Conservation (phyloP, 2,113 vertebrate species). For the Argyrosomus japonicus region DNA sequence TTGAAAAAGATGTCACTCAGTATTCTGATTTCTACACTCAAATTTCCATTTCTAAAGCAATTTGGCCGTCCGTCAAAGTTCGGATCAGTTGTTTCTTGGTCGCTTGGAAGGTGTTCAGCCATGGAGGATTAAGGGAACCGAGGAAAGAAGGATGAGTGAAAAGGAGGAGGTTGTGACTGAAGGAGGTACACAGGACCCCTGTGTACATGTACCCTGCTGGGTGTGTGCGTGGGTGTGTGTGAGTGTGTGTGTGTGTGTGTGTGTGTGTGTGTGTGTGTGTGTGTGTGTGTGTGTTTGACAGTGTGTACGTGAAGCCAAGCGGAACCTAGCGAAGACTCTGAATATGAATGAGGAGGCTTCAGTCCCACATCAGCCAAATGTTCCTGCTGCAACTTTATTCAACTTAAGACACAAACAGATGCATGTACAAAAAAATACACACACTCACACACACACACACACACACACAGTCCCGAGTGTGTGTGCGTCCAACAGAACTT, state of each 20-base stretch:
- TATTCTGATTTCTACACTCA: slow-evolving; percentile 26
- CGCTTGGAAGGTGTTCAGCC: slow-evolving; percentile 63
- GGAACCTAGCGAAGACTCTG: slow-evolving; percentile 63
- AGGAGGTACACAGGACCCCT: slow-evolving; percentile 50
- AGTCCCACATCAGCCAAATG: slow-evolving; percentile 71
- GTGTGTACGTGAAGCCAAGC: slow-evolving; percentile 58
- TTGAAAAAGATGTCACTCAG: slow-evolving; percentile 16
- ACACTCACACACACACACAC: slow-evolving; percentile 18
- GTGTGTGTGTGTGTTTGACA: slow-evolving; percentile 8
- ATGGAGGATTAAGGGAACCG: slow-evolving; percentile 70
- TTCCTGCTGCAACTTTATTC: slow-evolving; percentile 67
- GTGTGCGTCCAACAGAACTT: slow-evolving; percentile 59
- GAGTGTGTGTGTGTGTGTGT: not conserved
- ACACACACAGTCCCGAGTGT: slow-evolving; percentile 8
- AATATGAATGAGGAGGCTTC: slow-evolving; percentile 80
- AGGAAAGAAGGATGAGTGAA: slow-evolving; percentile 35
- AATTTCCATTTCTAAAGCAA: slow-evolving; percentile 59
- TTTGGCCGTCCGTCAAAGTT: slow-evolving; percentile 64
- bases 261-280: slow-evolving; percentile 5
- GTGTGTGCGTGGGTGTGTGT: slow-evolving; percentile 16
- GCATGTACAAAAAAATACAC: not conserved
- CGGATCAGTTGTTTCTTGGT: slow-evolving; percentile 49
- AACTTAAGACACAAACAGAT: slow-evolving; percentile 52
- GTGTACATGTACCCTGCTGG: slow-evolving; percentile 39
- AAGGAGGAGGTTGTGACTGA: slow-evolving; percentile 42